These are phyloP conservation scores for Labroides dimidiatus DNA, from an alignment of 2,797 vertebrate genomes.

Conservation along the genomic window DNA sequence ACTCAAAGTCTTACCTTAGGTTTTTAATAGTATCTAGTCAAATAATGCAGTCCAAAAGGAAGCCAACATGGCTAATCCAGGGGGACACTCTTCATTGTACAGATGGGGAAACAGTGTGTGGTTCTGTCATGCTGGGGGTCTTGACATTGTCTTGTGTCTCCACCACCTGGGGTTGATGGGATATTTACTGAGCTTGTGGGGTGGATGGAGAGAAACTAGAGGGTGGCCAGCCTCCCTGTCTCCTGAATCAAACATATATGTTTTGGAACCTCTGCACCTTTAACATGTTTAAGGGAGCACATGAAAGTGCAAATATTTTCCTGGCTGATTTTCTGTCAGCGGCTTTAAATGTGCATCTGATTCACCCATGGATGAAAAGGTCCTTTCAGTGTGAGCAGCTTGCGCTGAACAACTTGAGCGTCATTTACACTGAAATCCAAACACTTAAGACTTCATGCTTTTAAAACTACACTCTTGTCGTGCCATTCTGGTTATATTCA, in stretches of 20 bases:
- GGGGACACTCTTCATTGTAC: not conserved
- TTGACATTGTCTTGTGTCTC: constrained; percentile 57
- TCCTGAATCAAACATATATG: constrained; percentile 48
- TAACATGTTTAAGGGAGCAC: constrained; percentile 68
- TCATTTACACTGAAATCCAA: constrained; percentile 35
- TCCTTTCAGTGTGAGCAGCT: constrained; percentile 66
- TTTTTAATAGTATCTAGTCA: not conserved
- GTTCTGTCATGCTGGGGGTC: constrained; percentile 67
- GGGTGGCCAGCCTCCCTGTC: constrained; percentile 49
- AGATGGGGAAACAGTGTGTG: constrained; percentile 34
- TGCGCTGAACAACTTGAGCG: constrained; percentile 18
- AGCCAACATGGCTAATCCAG: not conserved
- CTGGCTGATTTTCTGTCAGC: constrained; percentile 83
- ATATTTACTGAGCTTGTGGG: constrained; percentile 72
- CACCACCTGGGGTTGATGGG: constrained; percentile 63
- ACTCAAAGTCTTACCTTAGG: not conserved
- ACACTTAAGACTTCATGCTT: constrained; percentile 14
- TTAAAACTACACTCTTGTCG: not conserved
- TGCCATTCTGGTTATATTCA: constrained; percentile 20
- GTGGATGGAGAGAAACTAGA: constrained; percentile 53
- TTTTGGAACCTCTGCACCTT: constrained; percentile 70
- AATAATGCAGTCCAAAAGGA: not conserved
- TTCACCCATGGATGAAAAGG: constrained; percentile 79
- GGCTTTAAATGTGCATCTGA: constrained; percentile 77
- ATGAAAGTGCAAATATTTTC: constrained; percentile 80